Conservation (phyloP, 2,113 vertebrate genomes). For the Barnardius zonarius region DNA sequence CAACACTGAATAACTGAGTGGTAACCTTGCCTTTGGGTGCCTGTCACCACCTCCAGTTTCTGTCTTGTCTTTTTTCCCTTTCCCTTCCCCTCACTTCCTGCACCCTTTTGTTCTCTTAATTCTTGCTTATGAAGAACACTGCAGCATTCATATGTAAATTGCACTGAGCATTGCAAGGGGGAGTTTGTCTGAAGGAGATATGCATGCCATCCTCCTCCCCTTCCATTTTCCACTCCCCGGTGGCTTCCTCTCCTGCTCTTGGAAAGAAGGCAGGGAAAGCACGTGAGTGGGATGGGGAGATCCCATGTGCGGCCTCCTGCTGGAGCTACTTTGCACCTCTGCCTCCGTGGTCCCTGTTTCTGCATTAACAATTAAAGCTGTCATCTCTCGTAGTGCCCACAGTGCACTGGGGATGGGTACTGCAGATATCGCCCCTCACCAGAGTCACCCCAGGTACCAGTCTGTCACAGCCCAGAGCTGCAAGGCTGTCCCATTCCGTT, state of each 20-base stretch:
- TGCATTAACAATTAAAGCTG: not conserved
- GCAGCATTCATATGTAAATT: constrained; percentile 66
- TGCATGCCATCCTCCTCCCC: not conserved
- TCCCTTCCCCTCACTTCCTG: constrained; percentile 38
- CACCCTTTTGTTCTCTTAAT: constrained; percentile 58
- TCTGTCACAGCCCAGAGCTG: not conserved
- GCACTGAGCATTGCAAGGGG: not conserved
- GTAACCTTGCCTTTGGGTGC: constrained; percentile 42
- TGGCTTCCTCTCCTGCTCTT: not conserved
- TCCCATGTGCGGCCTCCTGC: not conserved
- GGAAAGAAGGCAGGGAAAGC: not conserved
- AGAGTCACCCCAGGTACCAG: not conserved
- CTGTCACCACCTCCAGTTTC: constrained; percentile 61
- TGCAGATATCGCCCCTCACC: not conserved
- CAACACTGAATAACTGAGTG: not conserved
- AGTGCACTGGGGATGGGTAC: fast-evolving
- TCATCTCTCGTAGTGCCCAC: not conserved
- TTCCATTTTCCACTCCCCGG: not conserved
- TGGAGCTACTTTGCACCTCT: not conserved
- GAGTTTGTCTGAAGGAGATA: constrained; percentile 7
- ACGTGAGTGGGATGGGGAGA: not conserved
- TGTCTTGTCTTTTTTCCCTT: constrained; percentile 31
- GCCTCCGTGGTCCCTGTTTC: not conserved
- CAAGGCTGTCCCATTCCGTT: not conserved
- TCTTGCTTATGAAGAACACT: constrained; percentile 45